Conservation (phyloP, 2,888 invertebrate genomes). For the Serrognathus titanus region DNA sequence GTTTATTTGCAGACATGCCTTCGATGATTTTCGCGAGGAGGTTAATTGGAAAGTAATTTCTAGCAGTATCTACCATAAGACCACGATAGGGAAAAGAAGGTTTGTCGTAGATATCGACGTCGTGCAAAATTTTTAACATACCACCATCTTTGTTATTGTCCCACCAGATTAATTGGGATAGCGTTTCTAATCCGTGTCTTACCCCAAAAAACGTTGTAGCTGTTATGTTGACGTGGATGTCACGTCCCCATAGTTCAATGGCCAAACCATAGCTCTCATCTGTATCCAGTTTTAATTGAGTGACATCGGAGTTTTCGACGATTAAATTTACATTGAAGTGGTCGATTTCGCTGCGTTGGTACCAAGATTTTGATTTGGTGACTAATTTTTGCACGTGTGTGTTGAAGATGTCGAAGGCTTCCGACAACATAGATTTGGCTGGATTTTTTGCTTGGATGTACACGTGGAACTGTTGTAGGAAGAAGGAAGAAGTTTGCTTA, state of each 20-base stretch:
- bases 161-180: constrained; percentile 72
- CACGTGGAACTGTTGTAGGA: constrained; percentile 49
- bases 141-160: constrained; percentile 56
- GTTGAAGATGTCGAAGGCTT: constrained; percentile 51
- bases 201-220: constrained; percentile 71
- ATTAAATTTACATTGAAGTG: constrained; percentile 49
- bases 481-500: constrained; percentile 57
- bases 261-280: constrained; percentile 68
- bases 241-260: constrained; percentile 50
- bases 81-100: constrained; percentile 80
- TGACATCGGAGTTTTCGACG: constrained; percentile 48
- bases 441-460: constrained; percentile 30
- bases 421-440: constrained; percentile 46
- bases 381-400: constrained; percentile 19
- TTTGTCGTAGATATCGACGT: constrained; percentile 65
- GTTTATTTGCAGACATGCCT: constrained; percentile 56
- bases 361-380: background rate
- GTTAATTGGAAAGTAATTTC: constrained; percentile 76
- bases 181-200: constrained; percentile 69
- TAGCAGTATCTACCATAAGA: constrained; percentile 80
- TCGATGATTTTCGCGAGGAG: constrained; percentile 65
- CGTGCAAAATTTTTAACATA: constrained; percentile 59
- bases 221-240: constrained; percentile 47
- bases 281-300: constrained; percentile 59
- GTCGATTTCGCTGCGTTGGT: constrained; percentile 7